Percentiles rank a stretch among this genome's conserved stretches.
Evolutionary conservation across 2,113 vertebrate genomes (phyloP).

Genomic region (Globicephala melas): DNA sequence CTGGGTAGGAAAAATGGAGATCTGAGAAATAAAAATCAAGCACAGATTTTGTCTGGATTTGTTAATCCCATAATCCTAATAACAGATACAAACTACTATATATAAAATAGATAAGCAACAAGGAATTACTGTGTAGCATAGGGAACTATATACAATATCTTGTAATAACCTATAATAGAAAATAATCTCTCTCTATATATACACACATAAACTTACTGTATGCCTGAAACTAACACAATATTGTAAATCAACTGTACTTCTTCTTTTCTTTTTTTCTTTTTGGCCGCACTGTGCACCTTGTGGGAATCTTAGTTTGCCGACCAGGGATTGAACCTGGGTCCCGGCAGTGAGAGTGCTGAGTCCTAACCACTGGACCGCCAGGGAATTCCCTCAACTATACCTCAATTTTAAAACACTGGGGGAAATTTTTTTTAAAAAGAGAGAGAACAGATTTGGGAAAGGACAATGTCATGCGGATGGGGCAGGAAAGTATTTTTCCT

Average conservation of each 20-base stretch:
- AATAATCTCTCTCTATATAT: fast-evolving
- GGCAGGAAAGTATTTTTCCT: neutral
- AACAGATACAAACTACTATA: neutral
- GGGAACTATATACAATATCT: neutral
- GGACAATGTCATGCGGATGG: neutral
- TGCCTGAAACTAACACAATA: neutral
- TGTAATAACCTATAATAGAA: neutral
- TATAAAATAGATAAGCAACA: neutral
- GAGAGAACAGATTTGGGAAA: neutral
- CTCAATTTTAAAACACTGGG: neutral
- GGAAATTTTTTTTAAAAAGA: neutral
- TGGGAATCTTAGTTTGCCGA: too few relatives aligned
- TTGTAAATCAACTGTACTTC: neutral
- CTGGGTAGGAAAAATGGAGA: neutral
- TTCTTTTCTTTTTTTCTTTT: too few relatives aligned
- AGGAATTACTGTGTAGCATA: neutral
- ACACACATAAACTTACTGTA: neutral
- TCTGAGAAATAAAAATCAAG: neutral
- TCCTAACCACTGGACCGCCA: too few relatives aligned
- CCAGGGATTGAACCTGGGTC: too few relatives aligned
- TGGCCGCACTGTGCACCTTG: too few relatives aligned
- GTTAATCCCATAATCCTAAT: neutral
- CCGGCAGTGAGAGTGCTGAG: too few relatives aligned
- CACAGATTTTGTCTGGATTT: neutral
- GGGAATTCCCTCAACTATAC: neutral